These are phyloP conservation scores for Syndactyla subalaris DNA, from an alignment of 2,797 vertebrate genomes.

Conservation along the genomic window DNA sequence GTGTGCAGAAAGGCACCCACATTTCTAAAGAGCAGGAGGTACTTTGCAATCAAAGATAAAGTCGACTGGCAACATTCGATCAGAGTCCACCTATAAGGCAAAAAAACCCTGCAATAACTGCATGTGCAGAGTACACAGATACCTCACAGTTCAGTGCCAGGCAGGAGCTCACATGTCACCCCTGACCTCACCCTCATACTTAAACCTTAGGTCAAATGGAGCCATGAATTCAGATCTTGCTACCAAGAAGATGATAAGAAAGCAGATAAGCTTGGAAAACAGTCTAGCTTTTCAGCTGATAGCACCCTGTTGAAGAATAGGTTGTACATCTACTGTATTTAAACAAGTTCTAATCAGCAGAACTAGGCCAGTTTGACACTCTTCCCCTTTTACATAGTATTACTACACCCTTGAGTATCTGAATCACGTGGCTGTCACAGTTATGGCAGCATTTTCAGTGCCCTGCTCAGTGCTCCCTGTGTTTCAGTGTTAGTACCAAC, in stretches of 20 bases:
- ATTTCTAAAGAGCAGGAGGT: neutral
- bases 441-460: neutral
- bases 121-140: neutral
- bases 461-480: neutral
- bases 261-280: slow-evolving; percentile 28
- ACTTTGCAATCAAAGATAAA: neutral
- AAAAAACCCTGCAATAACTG: neutral
- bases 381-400: neutral
- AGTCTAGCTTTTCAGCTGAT: neutral
- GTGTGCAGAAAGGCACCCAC: neutral
- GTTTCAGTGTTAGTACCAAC: neutral
- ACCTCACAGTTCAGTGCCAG: neutral
- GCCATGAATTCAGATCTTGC: neutral
- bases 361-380: slow-evolving; percentile 6
- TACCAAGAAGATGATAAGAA: neutral
- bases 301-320: slow-evolving; percentile 25
- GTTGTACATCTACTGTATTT: slow-evolving; percentile 28
- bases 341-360: slow-evolving; percentile 42
- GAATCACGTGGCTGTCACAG: neutral
- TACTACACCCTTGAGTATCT: neutral
- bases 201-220: slow-evolving; percentile 17
- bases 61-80: neutral
- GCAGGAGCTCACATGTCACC: neutral
- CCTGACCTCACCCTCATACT: neutral
- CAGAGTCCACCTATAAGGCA: neutral